Evolutionary conservation across 2,888 invertebrate species (phyloP).

Genomic region (Pachydiplax longipennis): DNA sequence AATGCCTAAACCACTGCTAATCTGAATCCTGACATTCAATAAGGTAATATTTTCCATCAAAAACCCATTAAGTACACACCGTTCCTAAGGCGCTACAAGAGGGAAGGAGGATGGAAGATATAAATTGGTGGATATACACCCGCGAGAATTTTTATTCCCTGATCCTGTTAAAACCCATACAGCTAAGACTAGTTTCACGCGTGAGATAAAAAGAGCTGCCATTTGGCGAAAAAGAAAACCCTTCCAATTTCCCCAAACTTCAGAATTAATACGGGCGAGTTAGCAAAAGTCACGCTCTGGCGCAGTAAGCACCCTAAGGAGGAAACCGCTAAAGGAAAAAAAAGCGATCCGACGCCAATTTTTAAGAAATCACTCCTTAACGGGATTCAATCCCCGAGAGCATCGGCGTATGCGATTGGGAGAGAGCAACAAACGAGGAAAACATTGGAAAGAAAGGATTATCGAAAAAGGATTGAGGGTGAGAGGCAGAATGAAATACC

Average conservation of each 20-base stretch:
- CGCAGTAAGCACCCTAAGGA: not conserved
- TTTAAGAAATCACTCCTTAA: not conserved
- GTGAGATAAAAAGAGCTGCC: not conserved
- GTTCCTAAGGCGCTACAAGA: not conserved
- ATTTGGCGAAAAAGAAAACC: not conserved
- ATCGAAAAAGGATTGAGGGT: not conserved
- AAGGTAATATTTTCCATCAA: not conserved
- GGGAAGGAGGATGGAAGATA: not conserved
- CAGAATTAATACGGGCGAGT: constrained; percentile 28
- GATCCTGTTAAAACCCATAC: not conserved
- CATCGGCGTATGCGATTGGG: not conserved
- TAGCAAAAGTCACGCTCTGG: constrained; percentile 23
- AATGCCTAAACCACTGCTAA: too few species aligned
- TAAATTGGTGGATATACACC: not conserved
- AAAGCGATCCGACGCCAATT: not conserved
- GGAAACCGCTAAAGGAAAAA: not conserved
- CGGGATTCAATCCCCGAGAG: constrained; percentile 9
- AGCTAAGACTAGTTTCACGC: not conserved
- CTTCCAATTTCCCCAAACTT: constrained; percentile 25
- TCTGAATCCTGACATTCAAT: not conserved
- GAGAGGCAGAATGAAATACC: not conserved
- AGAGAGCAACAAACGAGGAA: not conserved
- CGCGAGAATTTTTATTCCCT: not conserved
- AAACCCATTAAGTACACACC: not conserved
- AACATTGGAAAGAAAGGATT: not conserved